Percentiles rank a stretch among this genome's conserved stretches.
Evolutionary conservation across 53 echinoderm and acorn worm species (phyloP).

Genomic region (Paracentrotus lividus): DNA sequence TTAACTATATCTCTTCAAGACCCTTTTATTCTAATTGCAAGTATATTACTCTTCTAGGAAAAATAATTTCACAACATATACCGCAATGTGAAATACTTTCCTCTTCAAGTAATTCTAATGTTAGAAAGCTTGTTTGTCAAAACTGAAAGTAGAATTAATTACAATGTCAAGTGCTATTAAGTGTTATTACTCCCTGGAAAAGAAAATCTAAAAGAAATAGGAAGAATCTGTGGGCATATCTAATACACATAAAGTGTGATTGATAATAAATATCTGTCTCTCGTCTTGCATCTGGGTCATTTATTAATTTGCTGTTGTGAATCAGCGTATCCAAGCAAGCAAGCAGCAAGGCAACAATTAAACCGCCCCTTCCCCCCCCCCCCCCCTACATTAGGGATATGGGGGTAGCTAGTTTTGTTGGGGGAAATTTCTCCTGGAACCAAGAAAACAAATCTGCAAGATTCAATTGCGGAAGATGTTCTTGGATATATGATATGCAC

Average conservation of each 20-base stretch:
- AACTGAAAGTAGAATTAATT: constrained; percentile 38
- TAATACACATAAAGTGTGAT: neutral
- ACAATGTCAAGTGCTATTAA: neutral
- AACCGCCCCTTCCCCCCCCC: no score
- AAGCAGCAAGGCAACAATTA: no score
- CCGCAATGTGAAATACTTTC: neutral
- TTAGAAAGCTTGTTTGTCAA: neutral
- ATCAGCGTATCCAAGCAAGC: no score
- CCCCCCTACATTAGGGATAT: no score
- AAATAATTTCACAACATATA: neutral
- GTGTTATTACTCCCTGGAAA: neutral
- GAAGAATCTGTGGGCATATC: neutral
- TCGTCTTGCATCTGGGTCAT: neutral
- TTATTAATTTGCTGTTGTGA: neutral
- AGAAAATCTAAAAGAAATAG: neutral
- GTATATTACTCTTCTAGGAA: neutral
- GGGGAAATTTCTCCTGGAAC: no score
- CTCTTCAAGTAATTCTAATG: neutral
- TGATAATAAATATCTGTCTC: neutral
- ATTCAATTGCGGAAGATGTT: no score
- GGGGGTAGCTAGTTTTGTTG: no score
- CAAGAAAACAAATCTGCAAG: no score
- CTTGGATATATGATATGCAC: no score
- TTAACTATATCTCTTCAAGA: neutral
- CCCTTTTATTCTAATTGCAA: neutral